phyloP scores from a whole-genome alignment of 2,888 invertebrate genomes.

The Ectemnius lituratus region DNA sequence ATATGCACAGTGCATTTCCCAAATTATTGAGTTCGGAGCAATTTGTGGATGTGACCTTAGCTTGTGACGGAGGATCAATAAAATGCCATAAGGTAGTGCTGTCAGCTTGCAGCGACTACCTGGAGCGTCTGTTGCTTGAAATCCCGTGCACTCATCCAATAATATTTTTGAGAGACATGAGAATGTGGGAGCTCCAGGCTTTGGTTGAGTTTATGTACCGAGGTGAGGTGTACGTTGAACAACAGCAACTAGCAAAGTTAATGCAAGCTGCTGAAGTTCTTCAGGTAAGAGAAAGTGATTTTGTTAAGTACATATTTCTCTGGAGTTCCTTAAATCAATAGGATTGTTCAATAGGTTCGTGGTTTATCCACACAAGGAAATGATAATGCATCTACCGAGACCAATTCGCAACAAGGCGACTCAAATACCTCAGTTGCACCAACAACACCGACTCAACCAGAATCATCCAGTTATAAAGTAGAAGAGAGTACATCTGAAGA shows the following conservation, averaged over 20 bases:
- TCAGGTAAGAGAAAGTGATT: slow-evolving; percentile 63
- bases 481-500: slow-evolving; percentile 65
- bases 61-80: slow-evolving; percentile 91
- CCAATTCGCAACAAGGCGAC: slow-evolving; percentile 56
- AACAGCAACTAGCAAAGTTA: slow-evolving; percentile 73
- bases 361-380: slow-evolving; percentile 74
- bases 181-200: slow-evolving; percentile 77
- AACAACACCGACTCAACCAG: slow-evolving; percentile 59
- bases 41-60: slow-evolving; percentile 92
- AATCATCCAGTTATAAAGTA: slow-evolving; percentile 54
- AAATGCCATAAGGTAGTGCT: slow-evolving; percentile 93
- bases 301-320: neutral
- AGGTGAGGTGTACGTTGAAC: slow-evolving; percentile 76
- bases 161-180: slow-evolving; percentile 89
- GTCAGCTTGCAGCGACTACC: slow-evolving; percentile 91
- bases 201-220: slow-evolving; percentile 76
- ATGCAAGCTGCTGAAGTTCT: slow-evolving; percentile 76
- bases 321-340: neutral
- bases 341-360: slow-evolving; percentile 66
- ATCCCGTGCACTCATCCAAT: slow-evolving; percentile 93
- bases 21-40: slow-evolving; percentile 87
- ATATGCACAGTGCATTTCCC: slow-evolving; percentile 88
- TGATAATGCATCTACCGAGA: slow-evolving; percentile 62
- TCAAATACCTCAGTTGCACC: slow-evolving; percentile 60
- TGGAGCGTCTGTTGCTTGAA: slow-evolving; percentile 89